A percentile compares a stretch with the other conserved stretches of the same genome.
These are phyloP conservation scores for Actinia equina DNA, from an alignment of 64 coral and sea anemone species.

Conservation along the genomic window DNA sequence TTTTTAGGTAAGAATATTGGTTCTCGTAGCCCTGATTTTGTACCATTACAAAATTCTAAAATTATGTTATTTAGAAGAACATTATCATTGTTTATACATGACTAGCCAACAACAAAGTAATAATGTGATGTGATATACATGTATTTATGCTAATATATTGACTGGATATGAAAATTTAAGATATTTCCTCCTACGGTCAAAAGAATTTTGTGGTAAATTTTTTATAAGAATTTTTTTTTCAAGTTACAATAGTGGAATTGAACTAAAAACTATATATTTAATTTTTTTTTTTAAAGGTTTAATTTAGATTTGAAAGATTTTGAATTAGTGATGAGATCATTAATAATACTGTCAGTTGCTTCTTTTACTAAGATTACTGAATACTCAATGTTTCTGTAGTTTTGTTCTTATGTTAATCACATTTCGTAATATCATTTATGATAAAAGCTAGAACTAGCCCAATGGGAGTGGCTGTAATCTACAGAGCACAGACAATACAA, in stretches of 20 bases:
- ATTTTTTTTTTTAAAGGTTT: not conserved
- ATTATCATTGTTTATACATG: not conserved
- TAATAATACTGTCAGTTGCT: no score
- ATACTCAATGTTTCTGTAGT: no score
- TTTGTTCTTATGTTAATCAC: no score
- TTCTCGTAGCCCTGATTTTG: not conserved
- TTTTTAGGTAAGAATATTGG: no score
- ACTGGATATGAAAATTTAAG: not conserved
- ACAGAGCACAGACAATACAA: not conserved
- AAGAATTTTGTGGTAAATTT: no score
- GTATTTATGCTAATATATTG: not conserved
- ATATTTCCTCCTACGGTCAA: not conserved
- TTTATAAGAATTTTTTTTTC: no score
- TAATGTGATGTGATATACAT: not conserved
- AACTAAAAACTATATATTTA: no score
- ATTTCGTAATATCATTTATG: no score
- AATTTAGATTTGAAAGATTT: not conserved
- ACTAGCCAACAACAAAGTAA: not conserved
- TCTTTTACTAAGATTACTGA: no score
- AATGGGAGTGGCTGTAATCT: not conserved
- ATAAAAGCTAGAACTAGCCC: not conserved
- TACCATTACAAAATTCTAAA: not conserved
- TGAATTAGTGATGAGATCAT: not conserved
- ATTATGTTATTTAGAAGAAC: not conserved
- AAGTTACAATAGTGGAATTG: no score